Base-by-base conservation (phyloP, 2,888 invertebrate genomes). In the Chloroclysta siterata region DNA sequence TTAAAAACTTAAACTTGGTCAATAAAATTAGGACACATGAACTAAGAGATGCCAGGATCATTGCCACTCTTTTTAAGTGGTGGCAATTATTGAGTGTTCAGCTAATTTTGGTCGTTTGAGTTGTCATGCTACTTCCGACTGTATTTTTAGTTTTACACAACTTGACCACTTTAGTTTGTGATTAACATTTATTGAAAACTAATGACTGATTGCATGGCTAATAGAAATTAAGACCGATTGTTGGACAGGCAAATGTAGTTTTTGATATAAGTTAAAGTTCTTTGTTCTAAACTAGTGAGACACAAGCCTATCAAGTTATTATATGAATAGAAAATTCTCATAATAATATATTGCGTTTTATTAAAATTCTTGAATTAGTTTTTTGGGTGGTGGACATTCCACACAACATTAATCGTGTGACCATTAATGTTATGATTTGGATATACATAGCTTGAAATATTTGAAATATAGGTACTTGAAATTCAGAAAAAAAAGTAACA, bases 301-400 rank as follows among this genome's bases (percentile, higher is more conserved):
- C 82, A 83, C 82, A 83, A 87, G 87, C 87, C 88, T 88, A 88
- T 87, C 81, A 80, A 87, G 83, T 87, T 86, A 85, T 80, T 78
- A 79, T 80, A 80, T 78, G 83, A 87, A 88, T 89, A 89, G 87
- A 88, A 78, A 77, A 86, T 86, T 88, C 84, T 88, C 85, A 87
- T 87, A 87, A 84, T 82, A 84, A 57, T 29, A 58, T 50, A 46
- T 74, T 71, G 66, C 70, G 82, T 79, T 81, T 73, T 77, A 80
- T 84, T 78, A 69, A 69, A 66, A 60, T 39, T 39, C 36, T 33
- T 33, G 6, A 33, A 8, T 6, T 8, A 6, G 5, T 3, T 33
- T 6, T 33, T 33, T 22, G 22, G 22, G 22, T 22, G 22, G 2
- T 22, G 22, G 3, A 22, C 22, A 22, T 22, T 22, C 22, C 22